Evolutionary conservation across 2,888 invertebrate genomes (phyloP).

Genomic region (Malacosoma neustria): DNA sequence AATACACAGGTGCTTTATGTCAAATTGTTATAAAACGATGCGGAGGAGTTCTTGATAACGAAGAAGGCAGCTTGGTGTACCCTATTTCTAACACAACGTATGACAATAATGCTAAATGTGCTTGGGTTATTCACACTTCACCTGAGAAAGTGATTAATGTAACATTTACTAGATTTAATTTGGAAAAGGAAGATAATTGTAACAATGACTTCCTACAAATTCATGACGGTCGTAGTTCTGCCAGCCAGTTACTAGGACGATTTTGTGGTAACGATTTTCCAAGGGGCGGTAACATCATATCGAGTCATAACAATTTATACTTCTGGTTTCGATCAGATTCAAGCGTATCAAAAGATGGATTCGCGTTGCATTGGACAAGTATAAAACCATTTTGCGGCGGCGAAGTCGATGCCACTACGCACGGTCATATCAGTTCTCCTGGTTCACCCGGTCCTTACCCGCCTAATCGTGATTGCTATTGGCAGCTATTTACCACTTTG

Average conservation of each 20-base stretch:
- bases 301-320: slow-evolving; percentile 85
- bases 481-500: slow-evolving; percentile 79
- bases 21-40: slow-evolving; percentile 62
- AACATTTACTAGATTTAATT: slow-evolving; percentile 84
- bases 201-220: slow-evolving; percentile 84
- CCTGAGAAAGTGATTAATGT: slow-evolving; percentile 83
- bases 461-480: slow-evolving; percentile 86
- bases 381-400: slow-evolving; percentile 85
- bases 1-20: slow-evolving; percentile 80
- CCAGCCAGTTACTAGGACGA: slow-evolving; percentile 82
- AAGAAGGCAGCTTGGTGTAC: slow-evolving; percentile 79
- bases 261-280: slow-evolving; percentile 86
- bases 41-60: slow-evolving; percentile 51
- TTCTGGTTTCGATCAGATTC: slow-evolving; percentile 88
- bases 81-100: slow-evolving; percentile 73
- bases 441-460: slow-evolving; percentile 94
- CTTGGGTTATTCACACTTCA: slow-evolving; percentile 84
- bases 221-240: slow-evolving; percentile 87
- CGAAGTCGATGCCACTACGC: slow-evolving; percentile 67
- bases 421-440: slow-evolving; percentile 88
- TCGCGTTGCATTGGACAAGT: slow-evolving; percentile 87
- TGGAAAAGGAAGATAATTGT: slow-evolving; percentile 81
- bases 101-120: slow-evolving; percentile 81
- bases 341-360: slow-evolving; percentile 78
- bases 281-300: slow-evolving; percentile 81